A percentile compares a stretch with the other conserved stretches of the same genome.
phyloP scores from a whole-genome alignment of 2,113 vertebrate species.

The Neomonachus schauinslandi region DNA sequence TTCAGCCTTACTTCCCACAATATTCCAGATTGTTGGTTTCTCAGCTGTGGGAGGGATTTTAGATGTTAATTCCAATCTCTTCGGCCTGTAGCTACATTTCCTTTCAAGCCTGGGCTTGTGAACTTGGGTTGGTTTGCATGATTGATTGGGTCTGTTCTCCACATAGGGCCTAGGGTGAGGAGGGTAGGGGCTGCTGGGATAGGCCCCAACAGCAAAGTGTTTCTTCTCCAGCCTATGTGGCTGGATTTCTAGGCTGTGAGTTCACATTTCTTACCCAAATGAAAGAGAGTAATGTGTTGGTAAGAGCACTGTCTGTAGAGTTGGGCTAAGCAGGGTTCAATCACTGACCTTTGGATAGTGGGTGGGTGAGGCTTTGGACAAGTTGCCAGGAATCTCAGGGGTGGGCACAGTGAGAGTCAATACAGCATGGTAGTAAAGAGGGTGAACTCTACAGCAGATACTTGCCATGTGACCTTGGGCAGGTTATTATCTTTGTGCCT shows the following conservation, averaged over 20 bases:
- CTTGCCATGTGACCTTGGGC: not conserved
- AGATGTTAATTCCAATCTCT: not conserved
- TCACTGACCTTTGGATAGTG: not conserved
- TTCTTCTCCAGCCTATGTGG: not conserved
- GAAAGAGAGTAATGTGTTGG: not conserved
- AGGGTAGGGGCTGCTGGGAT: not conserved
- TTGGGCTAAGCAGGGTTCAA: not conserved
- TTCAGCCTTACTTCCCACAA: not conserved
- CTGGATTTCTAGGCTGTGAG: not conserved
- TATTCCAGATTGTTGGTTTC: slow-evolving; percentile 39
- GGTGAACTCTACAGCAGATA: not conserved
- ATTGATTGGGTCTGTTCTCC: not conserved
- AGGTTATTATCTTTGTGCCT: not conserved
- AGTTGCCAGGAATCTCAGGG: not conserved
- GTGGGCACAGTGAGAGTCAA: not conserved
- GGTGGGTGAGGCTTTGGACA: not conserved
- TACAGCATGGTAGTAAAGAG: not conserved
- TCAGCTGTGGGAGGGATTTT: not conserved
- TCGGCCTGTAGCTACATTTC: slow-evolving; percentile 11
- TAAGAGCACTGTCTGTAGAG: not conserved
- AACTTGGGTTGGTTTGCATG: not conserved
- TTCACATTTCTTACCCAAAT: not conserved
- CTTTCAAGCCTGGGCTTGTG: not conserved
- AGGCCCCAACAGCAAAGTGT: not conserved
- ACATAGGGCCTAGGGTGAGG: not conserved